A percentile compares a stretch with the other conserved stretches of the same genome.
Conservation (phyloP, 2,797 vertebrate species). For the Lutjanus argentimaculatus region DNA sequence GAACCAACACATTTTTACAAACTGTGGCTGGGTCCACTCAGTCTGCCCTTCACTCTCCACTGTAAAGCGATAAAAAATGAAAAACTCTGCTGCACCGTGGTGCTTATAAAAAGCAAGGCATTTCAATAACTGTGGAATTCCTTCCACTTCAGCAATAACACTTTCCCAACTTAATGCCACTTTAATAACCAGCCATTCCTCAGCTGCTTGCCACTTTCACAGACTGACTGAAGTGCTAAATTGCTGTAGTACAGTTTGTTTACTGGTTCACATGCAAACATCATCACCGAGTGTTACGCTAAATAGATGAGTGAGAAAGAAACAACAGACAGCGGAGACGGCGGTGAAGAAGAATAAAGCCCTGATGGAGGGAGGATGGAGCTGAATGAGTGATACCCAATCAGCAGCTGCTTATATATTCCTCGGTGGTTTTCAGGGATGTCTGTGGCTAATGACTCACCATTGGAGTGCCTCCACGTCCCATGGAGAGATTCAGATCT, state of each 20-base stretch:
- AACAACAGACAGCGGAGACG: slow-evolving; percentile 10
- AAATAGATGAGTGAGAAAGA: slow-evolving; percentile 46
- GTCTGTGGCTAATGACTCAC: slow-evolving; percentile 79
- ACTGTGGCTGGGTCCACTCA: neutral
- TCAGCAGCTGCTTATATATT: slow-evolving; percentile 66
- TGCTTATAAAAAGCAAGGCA: slow-evolving; percentile 19
- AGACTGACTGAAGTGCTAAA: slow-evolving; percentile 27
- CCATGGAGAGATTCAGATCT: slow-evolving; percentile 72
- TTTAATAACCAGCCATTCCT: slow-evolving; percentile 53
- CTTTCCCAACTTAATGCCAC: slow-evolving; percentile 27
- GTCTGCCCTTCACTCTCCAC: neutral
- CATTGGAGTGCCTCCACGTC: slow-evolving; percentile 74
- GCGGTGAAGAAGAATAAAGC: slow-evolving; percentile 19
- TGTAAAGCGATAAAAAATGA: slow-evolving; percentile 1
- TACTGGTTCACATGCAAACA: slow-evolving; percentile 55
- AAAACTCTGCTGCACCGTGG: neutral
- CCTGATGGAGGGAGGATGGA: neutral
- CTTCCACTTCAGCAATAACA: slow-evolving; percentile 45
- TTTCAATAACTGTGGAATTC: slow-evolving; percentile 46
- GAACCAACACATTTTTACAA: neutral
- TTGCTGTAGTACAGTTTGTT: slow-evolving; percentile 45
- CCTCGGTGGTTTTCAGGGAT: slow-evolving; percentile 70
- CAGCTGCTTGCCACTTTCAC: slow-evolving; percentile 18
- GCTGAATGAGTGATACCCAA: slow-evolving; percentile 57
- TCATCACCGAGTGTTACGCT: slow-evolving; percentile 39